phyloP scores from a whole-genome alignment of 2,888 invertebrate genomes.

The Orchestes rusci region DNA sequence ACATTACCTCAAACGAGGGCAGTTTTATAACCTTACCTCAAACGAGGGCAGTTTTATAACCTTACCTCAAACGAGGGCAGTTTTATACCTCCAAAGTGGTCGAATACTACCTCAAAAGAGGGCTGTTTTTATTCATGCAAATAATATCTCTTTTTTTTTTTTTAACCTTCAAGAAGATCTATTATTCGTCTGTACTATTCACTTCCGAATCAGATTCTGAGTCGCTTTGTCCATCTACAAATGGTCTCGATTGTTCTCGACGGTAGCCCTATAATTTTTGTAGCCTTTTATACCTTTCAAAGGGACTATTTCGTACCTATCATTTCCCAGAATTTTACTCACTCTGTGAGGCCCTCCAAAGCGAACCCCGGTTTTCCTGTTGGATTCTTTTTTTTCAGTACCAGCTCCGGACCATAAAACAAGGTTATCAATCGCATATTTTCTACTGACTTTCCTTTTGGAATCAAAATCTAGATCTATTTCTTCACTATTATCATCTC shows the following conservation, averaged over 20 bases:
- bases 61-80: too few species aligned
- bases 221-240: too few species aligned
- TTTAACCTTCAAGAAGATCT: neutral
- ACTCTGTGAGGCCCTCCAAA: conserved; percentile 4
- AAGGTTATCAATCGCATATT: conserved; percentile 3
- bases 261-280: neutral
- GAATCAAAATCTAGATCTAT: conserved; percentile 5
- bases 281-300: conserved; percentile 9
- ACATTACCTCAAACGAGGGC: too few species aligned
- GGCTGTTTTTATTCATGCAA: too few species aligned
- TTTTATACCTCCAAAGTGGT: too few species aligned
- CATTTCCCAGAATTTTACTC: conserved; percentile 4
- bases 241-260: conserved; percentile 1
- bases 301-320: conserved; percentile 1
- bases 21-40: too few species aligned
- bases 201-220: neutral
- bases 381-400: neutral
- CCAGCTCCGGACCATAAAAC: conserved; percentile 2
- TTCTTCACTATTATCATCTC: too few species aligned
- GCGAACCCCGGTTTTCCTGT: conserved; percentile 4
- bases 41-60: too few species aligned
- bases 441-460: conserved; percentile 1
- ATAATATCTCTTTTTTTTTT: neutral
- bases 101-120: too few species aligned
- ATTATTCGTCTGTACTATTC: conserved; percentile 3